phyloP scores from a whole-genome alignment of 2,113 vertebrate genomes.

The Forbesichthys agassizii region DNA sequence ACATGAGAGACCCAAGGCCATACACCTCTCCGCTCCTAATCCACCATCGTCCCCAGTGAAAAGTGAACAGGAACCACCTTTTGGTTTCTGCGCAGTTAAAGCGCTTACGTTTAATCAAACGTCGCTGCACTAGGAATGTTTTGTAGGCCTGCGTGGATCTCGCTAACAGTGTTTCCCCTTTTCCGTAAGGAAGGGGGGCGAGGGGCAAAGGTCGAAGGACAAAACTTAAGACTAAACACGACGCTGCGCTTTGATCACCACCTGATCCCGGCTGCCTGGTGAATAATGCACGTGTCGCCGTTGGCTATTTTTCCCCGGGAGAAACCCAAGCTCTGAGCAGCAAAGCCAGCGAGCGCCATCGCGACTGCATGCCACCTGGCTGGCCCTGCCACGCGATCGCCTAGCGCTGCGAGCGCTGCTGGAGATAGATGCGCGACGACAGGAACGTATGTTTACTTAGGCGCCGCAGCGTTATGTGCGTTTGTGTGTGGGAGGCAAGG shows the following conservation, averaged over 20 bases:
- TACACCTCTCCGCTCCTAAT: background rate
- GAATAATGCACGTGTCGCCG: conserved; percentile 81
- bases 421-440: background rate
- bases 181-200: background rate
- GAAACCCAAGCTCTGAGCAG: conserved; percentile 78
- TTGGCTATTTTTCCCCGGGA: conserved; percentile 66
- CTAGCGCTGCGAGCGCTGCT: background rate
- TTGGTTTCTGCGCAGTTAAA: conserved; percentile 5
- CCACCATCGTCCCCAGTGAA: background rate
- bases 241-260: conserved; percentile 58
- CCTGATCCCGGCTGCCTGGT: conserved; percentile 73
- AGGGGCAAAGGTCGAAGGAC: conserved; percentile 13
- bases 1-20: background rate
- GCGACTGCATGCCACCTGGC: conserved; percentile 68
- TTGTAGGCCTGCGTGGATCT: conserved; percentile 33
- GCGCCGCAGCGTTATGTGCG: background rate
- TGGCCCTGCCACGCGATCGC: conserved; percentile 19
- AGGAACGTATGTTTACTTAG: background rate
- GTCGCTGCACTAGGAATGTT: conserved; percentile 16
- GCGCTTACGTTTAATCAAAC: conserved; percentile 24
- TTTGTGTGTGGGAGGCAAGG: background rate
- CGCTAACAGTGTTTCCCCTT: conserved; percentile 1
- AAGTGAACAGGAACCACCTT: background rate
- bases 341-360: conserved; percentile 73
- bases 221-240: conserved; percentile 34